A percentile compares a stretch with the other conserved stretches of the same genome.
Evolutionary conservation across 2,113 vertebrate species (phyloP).

Genomic region (Parus major): DNA sequence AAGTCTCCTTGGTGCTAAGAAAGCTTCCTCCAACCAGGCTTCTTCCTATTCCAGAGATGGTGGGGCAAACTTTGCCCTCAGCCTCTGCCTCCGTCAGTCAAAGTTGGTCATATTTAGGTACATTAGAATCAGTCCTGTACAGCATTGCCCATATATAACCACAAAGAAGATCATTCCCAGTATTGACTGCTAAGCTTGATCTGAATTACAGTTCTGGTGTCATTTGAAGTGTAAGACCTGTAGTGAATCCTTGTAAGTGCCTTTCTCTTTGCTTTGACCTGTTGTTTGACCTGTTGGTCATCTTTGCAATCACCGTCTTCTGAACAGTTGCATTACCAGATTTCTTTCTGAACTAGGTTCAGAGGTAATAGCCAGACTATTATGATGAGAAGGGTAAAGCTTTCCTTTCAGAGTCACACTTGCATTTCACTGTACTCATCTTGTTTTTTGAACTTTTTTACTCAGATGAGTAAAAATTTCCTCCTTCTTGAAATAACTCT

Average conservation of each 20-base stretch:
- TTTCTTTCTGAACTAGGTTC: neutral
- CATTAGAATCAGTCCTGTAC: neutral
- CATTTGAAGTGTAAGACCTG: neutral
- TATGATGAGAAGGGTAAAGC: neutral
- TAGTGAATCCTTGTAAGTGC: neutral
- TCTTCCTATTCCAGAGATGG: neutral
- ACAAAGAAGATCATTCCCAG: neutral
- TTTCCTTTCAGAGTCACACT: neutral
- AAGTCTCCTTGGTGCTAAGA: neutral
- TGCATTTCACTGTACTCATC: neutral
- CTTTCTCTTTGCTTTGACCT: neutral
- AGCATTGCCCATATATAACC: neutral
- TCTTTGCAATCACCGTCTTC: neutral
- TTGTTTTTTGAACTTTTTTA: neutral
- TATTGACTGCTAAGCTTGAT: neutral
- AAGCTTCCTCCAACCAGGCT: neutral
- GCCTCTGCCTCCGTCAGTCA: neutral
- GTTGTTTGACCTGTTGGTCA: neutral
- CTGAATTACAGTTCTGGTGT: neutral
- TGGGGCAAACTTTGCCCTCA: neutral
- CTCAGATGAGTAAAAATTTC: neutral
- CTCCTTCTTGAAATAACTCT: neutral
- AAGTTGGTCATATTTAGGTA: neutral
- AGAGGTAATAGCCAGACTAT: neutral
- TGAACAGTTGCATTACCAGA: neutral